phyloP scores from a whole-genome alignment of 2,113 vertebrate species.

The Caranx melampygus region DNA sequence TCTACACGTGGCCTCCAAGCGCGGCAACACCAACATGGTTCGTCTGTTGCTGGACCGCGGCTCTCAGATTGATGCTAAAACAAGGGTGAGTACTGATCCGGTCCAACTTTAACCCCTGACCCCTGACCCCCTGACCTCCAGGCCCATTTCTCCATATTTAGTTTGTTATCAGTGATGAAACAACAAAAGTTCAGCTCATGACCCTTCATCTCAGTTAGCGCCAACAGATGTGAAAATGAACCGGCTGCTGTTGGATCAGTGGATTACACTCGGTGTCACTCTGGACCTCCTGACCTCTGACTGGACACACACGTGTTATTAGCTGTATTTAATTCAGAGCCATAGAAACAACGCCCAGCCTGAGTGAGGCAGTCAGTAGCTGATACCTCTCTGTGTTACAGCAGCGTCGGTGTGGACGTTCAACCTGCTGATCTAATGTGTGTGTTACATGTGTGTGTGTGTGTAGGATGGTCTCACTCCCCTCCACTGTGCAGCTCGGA shows the following conservation, averaged over 20 bases:
- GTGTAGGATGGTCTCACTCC: slow-evolving; percentile 95
- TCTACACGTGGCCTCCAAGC: slow-evolving; percentile 96
- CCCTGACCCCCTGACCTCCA: too few species aligned
- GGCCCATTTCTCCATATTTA: not conserved
- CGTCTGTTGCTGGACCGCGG: slow-evolving; percentile 95
- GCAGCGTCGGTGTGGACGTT: not conserved
- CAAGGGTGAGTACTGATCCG: slow-evolving; percentile 88
- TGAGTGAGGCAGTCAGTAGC: not conserved
- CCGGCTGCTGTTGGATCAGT: not conserved
- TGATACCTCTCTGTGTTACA: not conserved
- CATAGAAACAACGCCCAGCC: not conserved
- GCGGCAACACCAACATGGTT: slow-evolving; percentile 98
- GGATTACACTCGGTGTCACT: slow-evolving; percentile 27
- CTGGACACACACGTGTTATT: not conserved
- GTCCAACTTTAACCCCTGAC: too few species aligned
- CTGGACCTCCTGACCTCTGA: not conserved
- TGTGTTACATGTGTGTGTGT: not conserved
- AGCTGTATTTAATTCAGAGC: not conserved
- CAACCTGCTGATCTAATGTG: not conserved
- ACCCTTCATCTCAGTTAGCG: not conserved
- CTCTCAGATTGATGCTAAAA: slow-evolving; percentile 98
- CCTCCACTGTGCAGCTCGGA: slow-evolving; percentile 95
- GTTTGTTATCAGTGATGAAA: too few species aligned
- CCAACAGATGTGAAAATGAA: slow-evolving; percentile 15
- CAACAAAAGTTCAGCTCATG: not conserved